A percentile compares a stretch with the other conserved stretches of the same genome.
phyloP scores from a whole-genome alignment of 2,888 invertebrate genomes.

The Cyrtodaria siliqua region DNA sequence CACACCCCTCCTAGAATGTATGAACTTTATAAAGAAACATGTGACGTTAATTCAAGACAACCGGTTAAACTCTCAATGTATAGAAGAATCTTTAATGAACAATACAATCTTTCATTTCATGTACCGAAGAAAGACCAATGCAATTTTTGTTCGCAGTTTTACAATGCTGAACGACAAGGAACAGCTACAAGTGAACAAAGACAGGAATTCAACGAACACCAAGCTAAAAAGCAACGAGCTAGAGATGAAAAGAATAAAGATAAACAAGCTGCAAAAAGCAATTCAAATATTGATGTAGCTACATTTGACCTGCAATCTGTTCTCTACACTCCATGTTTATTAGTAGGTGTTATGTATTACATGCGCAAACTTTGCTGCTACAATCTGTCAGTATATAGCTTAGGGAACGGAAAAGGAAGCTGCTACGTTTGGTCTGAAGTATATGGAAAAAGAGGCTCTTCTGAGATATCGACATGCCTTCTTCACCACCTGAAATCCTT shows the following conservation, averaged over 20 bases:
- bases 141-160: slow-evolving; percentile 36
- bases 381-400: slow-evolving; percentile 39
- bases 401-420: slow-evolving; percentile 17
- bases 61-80: slow-evolving; percentile 24
- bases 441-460: slow-evolving; percentile 28
- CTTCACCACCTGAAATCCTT: slow-evolving; percentile 26
- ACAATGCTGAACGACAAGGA: slow-evolving; percentile 11
- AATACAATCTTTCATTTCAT: slow-evolving; percentile 52
- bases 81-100: slow-evolving; percentile 30
- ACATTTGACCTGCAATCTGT: slow-evolving; percentile 51
- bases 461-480: slow-evolving; percentile 50
- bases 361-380: slow-evolving; percentile 42
- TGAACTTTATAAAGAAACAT: slow-evolving; percentile 28
- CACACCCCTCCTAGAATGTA: slow-evolving; percentile 43
- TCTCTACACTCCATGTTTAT: slow-evolving; percentile 27
- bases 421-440: slow-evolving; percentile 50
- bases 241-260: slow-evolving; percentile 39
- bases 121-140: slow-evolving; percentile 59
- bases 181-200: slow-evolving; percentile 5
- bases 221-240: slow-evolving; percentile 23
- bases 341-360: slow-evolving; percentile 40
- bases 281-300: slow-evolving; percentile 9
- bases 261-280: slow-evolving; percentile 3
- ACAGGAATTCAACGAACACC: slow-evolving; percentile 23
- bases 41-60: slow-evolving; percentile 6